phyloP scores from a whole-genome alignment of 2,888 invertebrate species.

The Polymixis lichenea region DNA sequence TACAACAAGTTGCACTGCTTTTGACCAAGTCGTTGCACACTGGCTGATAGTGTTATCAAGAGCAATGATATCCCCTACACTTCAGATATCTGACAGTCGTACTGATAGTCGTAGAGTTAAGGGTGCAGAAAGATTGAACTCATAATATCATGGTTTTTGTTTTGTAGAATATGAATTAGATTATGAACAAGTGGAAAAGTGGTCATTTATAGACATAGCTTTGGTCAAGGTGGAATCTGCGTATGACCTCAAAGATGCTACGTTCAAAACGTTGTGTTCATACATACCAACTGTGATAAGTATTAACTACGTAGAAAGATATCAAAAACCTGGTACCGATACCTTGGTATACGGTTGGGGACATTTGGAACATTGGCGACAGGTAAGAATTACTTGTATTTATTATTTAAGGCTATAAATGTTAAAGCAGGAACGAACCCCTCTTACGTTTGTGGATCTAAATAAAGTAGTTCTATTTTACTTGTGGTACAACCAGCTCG shows the following conservation, averaged over 20 bases:
- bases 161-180: conserved; percentile 73
- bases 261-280: conserved; percentile 53
- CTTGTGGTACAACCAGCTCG: background rate
- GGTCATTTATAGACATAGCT: conserved; percentile 78
- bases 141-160: background rate
- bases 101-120: background rate
- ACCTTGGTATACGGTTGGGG: conserved; percentile 74
- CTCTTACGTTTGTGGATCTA: background rate
- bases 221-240: conserved; percentile 74
- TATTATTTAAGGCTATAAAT: background rate
- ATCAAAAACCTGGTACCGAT: conserved; percentile 64
- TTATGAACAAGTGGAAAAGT: conserved; percentile 69
- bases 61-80: background rate
- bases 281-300: conserved; percentile 68
- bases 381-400: conserved; percentile 54
- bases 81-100: too few species aligned
- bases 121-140: background rate
- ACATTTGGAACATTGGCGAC: conserved; percentile 64
- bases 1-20: background rate
- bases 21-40: background rate
- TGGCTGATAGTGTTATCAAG: background rate
- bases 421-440: background rate
- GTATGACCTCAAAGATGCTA: conserved; percentile 61
- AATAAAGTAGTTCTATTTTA: background rate
- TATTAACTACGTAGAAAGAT: conserved; percentile 67